Evolutionary conservation across 2,113 vertebrate genomes (phyloP), one percentile per base, ranked within the genome.

Genomic region (Aythya baeri): DNA sequence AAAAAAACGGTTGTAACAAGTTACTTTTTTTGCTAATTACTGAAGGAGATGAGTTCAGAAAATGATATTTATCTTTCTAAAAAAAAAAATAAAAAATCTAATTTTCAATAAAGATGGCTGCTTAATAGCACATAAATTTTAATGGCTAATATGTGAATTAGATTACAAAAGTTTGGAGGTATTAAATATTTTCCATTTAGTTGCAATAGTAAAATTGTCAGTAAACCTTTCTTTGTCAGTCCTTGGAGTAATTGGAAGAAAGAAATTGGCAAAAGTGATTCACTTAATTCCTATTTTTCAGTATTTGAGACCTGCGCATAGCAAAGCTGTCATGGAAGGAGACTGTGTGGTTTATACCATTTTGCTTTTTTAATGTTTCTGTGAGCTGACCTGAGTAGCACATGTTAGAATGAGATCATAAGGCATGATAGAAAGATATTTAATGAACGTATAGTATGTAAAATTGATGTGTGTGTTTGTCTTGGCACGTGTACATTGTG

Each of bases 371-470:
- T 32, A 36, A 11, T n/a, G 31, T 87, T 79, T 83, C 83, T 91
- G 29, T 78, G 71, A 75, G n/a, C 65, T 92, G 80, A 68, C 66
- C 74, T 55, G 80, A 27, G 62, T 9, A 93, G 32, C 46, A 8
- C 44, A 38, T 92, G 62, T 79, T 85, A 84, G 83, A 65, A 68
- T 95, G 96, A 95, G 94, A 84, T 95, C 83, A 82, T 91, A 74
- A 94, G 76, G 70, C 34, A 10, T 0, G 31, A 94, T 89, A 50
- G 72, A 86, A 90, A 76, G 68, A 29, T 63, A 74, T 20, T 89
- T 88, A 76, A 61, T 91, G 87, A 89, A 88, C 17, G 1, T 84
- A 22, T 32, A 71, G 50, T 71, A 67, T 84, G 65, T 93, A 68
- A 84, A 93, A 80, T 49, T 41, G 79, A 74, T 74, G 93, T 84